A percentile compares a stretch with the other conserved stretches of the same genome.
Evolutionary conservation across 1,140 invertebrate genomes (phyloP).

Genomic region (Ridgeia piscesae): DNA sequence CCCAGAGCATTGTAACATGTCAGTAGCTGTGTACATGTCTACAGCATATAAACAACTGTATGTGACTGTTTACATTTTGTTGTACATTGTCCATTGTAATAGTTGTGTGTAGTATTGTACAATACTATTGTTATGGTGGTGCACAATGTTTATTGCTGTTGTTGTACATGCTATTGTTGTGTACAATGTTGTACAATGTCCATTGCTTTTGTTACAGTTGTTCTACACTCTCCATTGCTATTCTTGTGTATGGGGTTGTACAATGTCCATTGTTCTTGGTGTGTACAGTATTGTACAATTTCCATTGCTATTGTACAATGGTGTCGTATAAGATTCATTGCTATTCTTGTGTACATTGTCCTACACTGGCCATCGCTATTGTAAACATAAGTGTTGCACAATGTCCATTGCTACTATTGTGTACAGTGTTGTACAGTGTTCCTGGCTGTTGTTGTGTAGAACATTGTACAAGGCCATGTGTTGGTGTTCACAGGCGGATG

Average conservation of each 20-base stretch:
- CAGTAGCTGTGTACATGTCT: background rate
- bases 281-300: background rate
- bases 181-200: too few relatives aligned
- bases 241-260: background rate
- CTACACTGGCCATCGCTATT: too few relatives aligned
- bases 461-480: background rate
- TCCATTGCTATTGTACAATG: background rate
- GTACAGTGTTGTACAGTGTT: too few relatives aligned
- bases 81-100: slow-evolving; percentile 8
- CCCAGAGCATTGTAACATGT: background rate
- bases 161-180: background rate
- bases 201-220: too few relatives aligned
- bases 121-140: too few relatives aligned
- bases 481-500: slow-evolving; percentile 46
- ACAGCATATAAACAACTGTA: too few relatives aligned
- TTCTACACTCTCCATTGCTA: background rate
- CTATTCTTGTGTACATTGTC: background rate
- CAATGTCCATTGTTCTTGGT: too few relatives aligned
- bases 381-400: too few relatives aligned
- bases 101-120: background rate
- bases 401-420: too few relatives aligned
- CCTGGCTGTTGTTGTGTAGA: slow-evolving; percentile 7
- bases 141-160: background rate
- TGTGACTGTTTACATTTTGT: too few relatives aligned
- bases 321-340: background rate